phyloP scores from a whole-genome alignment of 2,888 invertebrate genomes.

The Gastrophysa polygoni region DNA sequence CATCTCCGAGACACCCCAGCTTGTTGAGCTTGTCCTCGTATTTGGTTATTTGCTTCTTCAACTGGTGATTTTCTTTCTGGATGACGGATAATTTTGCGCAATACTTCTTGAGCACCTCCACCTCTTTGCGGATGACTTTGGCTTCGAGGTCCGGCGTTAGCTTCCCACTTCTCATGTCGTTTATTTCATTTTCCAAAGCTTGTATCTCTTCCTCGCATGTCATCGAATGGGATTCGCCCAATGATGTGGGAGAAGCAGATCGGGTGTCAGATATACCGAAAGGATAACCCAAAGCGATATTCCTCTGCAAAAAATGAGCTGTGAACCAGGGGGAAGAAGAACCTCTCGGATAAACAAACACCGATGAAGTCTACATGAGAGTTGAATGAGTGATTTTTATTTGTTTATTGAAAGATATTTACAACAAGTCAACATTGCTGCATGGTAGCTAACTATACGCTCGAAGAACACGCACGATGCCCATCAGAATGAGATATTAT shows the following conservation, averaged over 20 bases:
- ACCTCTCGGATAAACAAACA: too few species aligned
- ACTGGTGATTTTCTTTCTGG: slow-evolving; percentile 49
- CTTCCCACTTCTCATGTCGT: slow-evolving; percentile 39
- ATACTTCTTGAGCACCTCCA: slow-evolving; percentile 50
- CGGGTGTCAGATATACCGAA: slow-evolving; percentile 6
- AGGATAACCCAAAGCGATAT: slow-evolving; percentile 10
- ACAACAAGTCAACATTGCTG: too few species aligned
- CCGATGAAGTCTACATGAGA: too few species aligned
- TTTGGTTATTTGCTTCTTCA: slow-evolving; percentile 39
- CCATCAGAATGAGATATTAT: too few species aligned
- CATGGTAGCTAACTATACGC: too few species aligned
- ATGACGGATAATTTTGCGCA: slow-evolving; percentile 50
- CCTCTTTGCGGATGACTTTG: slow-evolving; percentile 49
- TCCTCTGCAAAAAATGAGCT: slow-evolving; percentile 2
- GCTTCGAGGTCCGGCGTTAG: slow-evolving; percentile 47
- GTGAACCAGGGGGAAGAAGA: too few species aligned
- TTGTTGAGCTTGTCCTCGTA: slow-evolving; percentile 31
- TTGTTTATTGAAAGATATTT: too few species aligned
- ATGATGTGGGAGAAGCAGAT: background rate
- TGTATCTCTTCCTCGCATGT: slow-evolving; percentile 12
- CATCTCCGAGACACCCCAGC: slow-evolving; percentile 22
- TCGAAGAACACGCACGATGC: too few species aligned
- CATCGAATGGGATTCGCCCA: background rate
- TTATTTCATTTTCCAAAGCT: slow-evolving; percentile 16
- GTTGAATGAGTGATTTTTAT: too few species aligned